Evolutionary conservation across 1,140 invertebrate species (phyloP).

Genomic region (Sweltsa coloradensis): DNA sequence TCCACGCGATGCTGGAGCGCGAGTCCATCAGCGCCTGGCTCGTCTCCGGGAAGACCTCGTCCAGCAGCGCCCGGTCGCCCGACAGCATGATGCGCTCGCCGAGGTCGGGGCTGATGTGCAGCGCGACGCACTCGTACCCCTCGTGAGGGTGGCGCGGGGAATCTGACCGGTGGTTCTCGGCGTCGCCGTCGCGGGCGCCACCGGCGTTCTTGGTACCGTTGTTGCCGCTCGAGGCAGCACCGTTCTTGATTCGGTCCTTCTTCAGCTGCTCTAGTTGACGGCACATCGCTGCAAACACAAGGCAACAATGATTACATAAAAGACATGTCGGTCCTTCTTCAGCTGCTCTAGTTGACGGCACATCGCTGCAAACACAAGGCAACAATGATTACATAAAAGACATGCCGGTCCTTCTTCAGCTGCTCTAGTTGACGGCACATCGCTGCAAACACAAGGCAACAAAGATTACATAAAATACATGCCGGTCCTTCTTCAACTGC

Average conservation of each 20-base stretch:
- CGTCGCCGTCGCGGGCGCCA: slow-evolving; percentile 9
- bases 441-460: too few species aligned
- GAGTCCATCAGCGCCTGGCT: slow-evolving; percentile 72
- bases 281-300: slow-evolving; percentile 48
- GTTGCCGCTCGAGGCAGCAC: slow-evolving; percentile 21
- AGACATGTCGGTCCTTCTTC: too few species aligned
- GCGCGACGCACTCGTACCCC: slow-evolving; percentile 67
- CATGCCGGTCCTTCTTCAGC: too few species aligned
- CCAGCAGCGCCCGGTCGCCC: slow-evolving; percentile 63
- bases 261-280: slow-evolving; percentile 63
- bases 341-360: too few species aligned
- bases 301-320: too few species aligned
- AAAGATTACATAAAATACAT: too few species aligned
- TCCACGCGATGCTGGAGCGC: slow-evolving; percentile 68
- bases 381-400: too few species aligned
- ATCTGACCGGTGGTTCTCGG: slow-evolving; percentile 6
- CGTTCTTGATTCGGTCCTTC: slow-evolving; percentile 52
- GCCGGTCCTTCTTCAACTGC: too few species aligned
- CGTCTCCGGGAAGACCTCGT: slow-evolving; percentile 74
- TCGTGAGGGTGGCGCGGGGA: slow-evolving; percentile 24
- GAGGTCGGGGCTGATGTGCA: slow-evolving; percentile 79
- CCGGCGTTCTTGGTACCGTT: neutral
- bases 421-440: too few species aligned
- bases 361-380: too few species aligned
- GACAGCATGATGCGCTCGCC: slow-evolving; percentile 78